phyloP scores from a whole-genome alignment of 1,140 invertebrate species.

The Bradysia coprophila region DNA sequence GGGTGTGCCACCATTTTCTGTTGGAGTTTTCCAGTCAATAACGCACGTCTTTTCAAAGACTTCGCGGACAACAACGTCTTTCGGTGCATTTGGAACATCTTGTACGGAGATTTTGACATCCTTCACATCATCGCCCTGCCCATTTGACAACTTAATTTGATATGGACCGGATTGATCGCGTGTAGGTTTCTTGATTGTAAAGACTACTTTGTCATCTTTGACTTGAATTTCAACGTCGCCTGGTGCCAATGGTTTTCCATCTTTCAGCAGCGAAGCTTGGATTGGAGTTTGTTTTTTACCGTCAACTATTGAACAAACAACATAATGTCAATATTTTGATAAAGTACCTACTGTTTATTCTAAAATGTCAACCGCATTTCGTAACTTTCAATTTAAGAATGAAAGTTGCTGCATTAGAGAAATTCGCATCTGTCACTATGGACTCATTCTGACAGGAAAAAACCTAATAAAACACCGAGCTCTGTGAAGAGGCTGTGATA shows the following conservation, averaged over 20 bases:
- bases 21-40: constrained; percentile 77
- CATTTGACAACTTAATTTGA: constrained; percentile 70
- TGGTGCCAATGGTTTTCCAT: constrained; percentile 65
- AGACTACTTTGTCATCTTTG: constrained; percentile 73
- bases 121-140: constrained; percentile 69
- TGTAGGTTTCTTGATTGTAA: constrained; percentile 76
- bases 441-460: too few relatives aligned
- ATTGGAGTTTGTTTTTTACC: constrained; percentile 72
- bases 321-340: background rate
- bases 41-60: constrained; percentile 86
- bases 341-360: too few relatives aligned
- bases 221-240: constrained; percentile 82
- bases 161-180: constrained; percentile 68
- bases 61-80: constrained; percentile 78
- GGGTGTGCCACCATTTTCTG: constrained; percentile 84
- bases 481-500: too few relatives aligned
- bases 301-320: constrained; percentile 39
- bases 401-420: too few relatives aligned
- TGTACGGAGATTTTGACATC: constrained; percentile 74
- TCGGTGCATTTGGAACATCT: constrained; percentile 74
- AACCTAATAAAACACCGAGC: too few relatives aligned
- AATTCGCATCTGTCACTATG: too few relatives aligned
- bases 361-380: too few relatives aligned
- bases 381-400: too few relatives aligned
- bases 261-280: constrained; percentile 73